Conservation (phyloP, 2,113 vertebrate genomes). For the Epinephelus moara region DNA sequence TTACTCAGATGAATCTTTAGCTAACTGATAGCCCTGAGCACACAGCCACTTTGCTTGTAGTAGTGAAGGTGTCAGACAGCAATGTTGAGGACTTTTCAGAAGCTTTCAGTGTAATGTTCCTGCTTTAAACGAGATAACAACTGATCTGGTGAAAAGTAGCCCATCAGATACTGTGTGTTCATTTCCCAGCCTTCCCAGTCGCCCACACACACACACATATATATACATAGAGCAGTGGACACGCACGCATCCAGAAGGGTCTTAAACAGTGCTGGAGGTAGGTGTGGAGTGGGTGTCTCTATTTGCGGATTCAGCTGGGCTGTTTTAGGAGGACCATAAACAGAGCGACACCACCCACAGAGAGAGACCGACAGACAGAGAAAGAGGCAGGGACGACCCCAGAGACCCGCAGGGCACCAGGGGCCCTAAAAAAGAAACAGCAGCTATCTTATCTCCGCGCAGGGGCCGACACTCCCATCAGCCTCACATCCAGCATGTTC, state of each 20-base stretch:
- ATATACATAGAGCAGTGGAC: not conserved
- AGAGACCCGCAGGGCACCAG: constrained; percentile 43
- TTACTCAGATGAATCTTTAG: constrained; percentile 22
- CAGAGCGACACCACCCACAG: constrained; percentile 66
- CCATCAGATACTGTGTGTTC: not conserved
- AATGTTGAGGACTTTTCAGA: too few relatives aligned
- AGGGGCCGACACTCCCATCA: not conserved
- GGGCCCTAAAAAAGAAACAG: constrained; percentile 71
- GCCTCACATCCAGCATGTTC: constrained; percentile 10
- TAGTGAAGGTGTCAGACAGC: not conserved
- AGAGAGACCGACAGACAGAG: constrained; percentile 21
- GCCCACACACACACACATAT: not conserved
- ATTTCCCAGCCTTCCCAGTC: not conserved
- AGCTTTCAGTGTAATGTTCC: not conserved
- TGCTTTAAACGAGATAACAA: not conserved
- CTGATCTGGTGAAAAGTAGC: not conserved
- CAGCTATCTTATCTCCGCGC: constrained; percentile 59
- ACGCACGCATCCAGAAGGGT: constrained; percentile 1
- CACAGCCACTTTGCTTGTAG: not conserved
- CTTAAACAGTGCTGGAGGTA: constrained; percentile 20
- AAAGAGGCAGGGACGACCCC: constrained; percentile 24
- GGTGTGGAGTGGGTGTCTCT: constrained; percentile 53
- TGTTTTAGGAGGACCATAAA: constrained; percentile 81
- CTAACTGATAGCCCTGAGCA: not conserved
- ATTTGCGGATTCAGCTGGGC: constrained; percentile 80